Evolutionary conservation across 2,888 invertebrate species (phyloP).

Genomic region (Globia sparganii): DNA sequence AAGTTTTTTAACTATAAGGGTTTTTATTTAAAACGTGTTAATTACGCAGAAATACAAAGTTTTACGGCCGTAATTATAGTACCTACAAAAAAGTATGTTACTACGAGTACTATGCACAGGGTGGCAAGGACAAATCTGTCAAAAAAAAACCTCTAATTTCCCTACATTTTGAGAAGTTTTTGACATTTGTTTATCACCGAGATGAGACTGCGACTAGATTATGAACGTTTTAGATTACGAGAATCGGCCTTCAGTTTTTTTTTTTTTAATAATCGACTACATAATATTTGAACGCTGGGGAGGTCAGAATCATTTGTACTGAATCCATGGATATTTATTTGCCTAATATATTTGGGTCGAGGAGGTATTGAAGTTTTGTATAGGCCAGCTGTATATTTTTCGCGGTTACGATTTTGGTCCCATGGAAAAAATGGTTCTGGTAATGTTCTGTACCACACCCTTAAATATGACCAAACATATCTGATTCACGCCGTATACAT

Average conservation of each 20-base stretch:
- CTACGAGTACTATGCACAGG: not conserved
- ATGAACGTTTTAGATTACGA: too few species aligned
- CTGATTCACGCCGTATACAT: not conserved
- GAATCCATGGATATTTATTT: too few species aligned
- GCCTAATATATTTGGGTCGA: not conserved
- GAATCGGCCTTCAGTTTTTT: too few species aligned
- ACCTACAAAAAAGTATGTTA: not conserved
- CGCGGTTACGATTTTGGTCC: not conserved
- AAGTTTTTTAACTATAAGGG: not conserved
- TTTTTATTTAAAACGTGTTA: not conserved
- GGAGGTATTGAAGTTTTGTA: not conserved
- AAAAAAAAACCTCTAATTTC: too few species aligned
- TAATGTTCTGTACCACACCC: not conserved
- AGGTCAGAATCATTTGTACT: too few species aligned
- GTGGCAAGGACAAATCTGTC: too few species aligned
- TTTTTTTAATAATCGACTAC: too few species aligned
- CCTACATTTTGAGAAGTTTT: too few species aligned
- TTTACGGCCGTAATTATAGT: not conserved
- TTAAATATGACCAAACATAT: not conserved
- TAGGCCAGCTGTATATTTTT: not conserved
- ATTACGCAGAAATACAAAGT: not conserved
- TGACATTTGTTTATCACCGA: too few species aligned
- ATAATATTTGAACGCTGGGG: too few species aligned
- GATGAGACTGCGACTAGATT: too few species aligned
- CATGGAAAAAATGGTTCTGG: not conserved